Base-by-base conservation (phyloP, 2,113 vertebrate genomes). In the Romanogobio albipinnatus region DNA sequence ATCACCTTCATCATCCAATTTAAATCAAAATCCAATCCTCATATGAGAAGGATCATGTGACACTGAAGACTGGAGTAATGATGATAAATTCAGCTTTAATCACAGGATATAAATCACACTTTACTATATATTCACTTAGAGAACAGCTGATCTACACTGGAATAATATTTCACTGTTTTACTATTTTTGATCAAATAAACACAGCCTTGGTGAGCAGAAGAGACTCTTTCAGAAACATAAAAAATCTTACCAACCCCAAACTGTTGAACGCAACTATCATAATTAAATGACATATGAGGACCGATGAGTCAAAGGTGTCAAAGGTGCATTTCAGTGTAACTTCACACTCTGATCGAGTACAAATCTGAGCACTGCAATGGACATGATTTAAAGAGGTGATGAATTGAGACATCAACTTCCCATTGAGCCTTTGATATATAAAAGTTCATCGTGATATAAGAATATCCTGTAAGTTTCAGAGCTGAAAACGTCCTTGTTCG, bases 11-110 rank as follows among this genome's bases (percentile, higher is more conserved):
- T 68, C 33, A 1, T 66, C 26, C 5, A 33, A 15, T 5, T 17
- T 68, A 17, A 29, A 29, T 29, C 29, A 1, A 29, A 29, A 29
- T 29, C 29, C 29, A 29, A 29, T 29, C 29, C 2, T 29, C 29
- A 29, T 29, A 29, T 29, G 29, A 29, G 29, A 19, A 68, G 19
- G 64, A 36, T 68, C 64, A 68, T 68, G 29, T 36, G 66, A 68
- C 66, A 68, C 66, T 36, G 64, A 66, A 66, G 64, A 66, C 64
- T 68, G 64, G 8, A 68, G 64, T 9, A 68, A 68, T 36, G 15
- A 68, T 36, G 29, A 29, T 36, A 9, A 66, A 66, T 66, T 1
- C 62, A 19, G 64, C 6, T 17, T 9, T 9, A 7, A 68, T 39
- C 64, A 39, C 33, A 10, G 29, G 1, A 36, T 47, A 68, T 39